Base-by-base conservation (phyloP, 2,888 invertebrate genomes). In the Cheilosia vernalis region DNA sequence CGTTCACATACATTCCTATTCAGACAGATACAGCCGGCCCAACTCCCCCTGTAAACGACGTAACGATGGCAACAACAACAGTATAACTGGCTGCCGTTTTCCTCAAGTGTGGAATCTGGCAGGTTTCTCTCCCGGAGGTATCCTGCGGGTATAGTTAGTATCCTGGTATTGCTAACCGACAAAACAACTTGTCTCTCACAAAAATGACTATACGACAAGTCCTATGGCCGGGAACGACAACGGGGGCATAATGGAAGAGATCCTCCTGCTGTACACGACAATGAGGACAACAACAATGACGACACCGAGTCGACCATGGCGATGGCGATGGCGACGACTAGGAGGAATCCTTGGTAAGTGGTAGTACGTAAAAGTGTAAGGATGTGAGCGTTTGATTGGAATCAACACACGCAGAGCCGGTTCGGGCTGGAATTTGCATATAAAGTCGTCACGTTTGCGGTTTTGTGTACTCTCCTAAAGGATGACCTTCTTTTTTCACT, bases 131-230 rank as follows among this genome's bases (percentile, higher is more conserved):
- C 66, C 74, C 80, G 80, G 74, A 67, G 80, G 80, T 80, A 80
- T 80, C 73, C 73, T 83, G 83, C 79, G 78, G 79, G 83, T 56
- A 73, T 83, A 83, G 83, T 78, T 83, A 83, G 78, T 72, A 73
- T 73, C 83, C 78, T 83, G 83, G 67, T 63, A 79, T 73, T 83
- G 78, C 72, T 79, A 78, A 78, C 83, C 83, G 83, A 79, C 78
- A 83, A 83, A 83, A 83, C 83, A 83, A 83, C 83, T 83, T 83
- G 79, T 83, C 83, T 83, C 83, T 73, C 83, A 78, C 72, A 67
- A 47, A 79, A 83, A 78, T 83, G 72, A 73, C 82, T 72, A 9
- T 30, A 77, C 77, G 64, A 72, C 77, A 82, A 70, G 64, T 61
- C 70, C 77, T 72, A 66, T 66, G 40, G 60, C 72, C 61, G 66